phyloP scores from a whole-genome alignment of 2,797 vertebrate species.

The Gila robusta region DNA sequence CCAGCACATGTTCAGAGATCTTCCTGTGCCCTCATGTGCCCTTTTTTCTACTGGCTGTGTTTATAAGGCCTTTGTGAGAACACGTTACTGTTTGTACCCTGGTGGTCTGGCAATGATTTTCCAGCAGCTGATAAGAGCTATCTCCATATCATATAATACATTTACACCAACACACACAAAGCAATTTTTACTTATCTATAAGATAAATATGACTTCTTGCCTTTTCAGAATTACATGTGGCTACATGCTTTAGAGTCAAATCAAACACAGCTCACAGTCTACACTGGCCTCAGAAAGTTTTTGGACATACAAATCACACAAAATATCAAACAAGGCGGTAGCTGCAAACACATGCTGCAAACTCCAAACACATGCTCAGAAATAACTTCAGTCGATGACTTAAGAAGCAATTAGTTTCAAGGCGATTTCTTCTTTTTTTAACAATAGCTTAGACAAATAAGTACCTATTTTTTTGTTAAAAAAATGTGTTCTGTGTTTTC shows the following conservation, averaged over 20 bases:
- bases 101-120: conserved; percentile 77
- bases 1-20: not conserved
- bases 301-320: not conserved
- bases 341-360: not conserved
- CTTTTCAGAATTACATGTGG: conserved; percentile 48
- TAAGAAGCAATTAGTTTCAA: not conserved
- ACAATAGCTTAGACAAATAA: no score
- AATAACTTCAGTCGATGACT: not conserved
- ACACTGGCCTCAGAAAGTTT: not conserved
- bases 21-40: conserved; percentile 7
- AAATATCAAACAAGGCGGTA: not conserved
- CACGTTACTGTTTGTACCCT: conserved; percentile 68
- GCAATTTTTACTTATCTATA: conserved; percentile 35
- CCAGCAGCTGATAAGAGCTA: conserved; percentile 74
- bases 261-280: not conserved
- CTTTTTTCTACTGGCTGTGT: conserved; percentile 64
- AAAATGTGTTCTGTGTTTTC: no score
- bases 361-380: not conserved
- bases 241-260: conserved; percentile 45
- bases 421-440: not conserved
- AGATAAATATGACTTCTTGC: conserved; percentile 50
- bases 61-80: conserved; percentile 67
- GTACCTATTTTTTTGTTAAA: no score
- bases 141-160: conserved; percentile 67
- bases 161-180: conserved; percentile 39